Evolutionary conservation across 2,797 vertebrate species (phyloP).

Genomic region (Odontamblyopus rebecca): DNA sequence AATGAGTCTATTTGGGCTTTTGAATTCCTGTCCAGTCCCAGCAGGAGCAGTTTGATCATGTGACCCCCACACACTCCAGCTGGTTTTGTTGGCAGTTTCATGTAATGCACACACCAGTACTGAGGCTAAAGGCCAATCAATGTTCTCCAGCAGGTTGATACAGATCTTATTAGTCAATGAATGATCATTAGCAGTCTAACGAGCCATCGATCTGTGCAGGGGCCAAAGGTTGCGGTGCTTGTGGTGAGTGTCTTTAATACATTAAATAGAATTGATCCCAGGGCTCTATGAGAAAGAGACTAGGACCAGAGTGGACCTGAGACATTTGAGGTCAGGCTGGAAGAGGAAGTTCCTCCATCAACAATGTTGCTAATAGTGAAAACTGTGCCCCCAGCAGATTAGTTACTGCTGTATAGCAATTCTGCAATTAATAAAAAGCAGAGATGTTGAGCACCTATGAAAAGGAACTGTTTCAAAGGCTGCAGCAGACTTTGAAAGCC

Average conservation of each 20-base stretch:
- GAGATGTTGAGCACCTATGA: conserved; percentile 58
- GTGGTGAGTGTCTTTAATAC: conserved; percentile 74
- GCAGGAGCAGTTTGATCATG: conserved; percentile 72
- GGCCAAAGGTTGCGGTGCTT: conserved; percentile 71
- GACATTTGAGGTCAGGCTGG: conserved; percentile 56
- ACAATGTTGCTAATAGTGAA: conserved; percentile 50
- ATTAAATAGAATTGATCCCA: conserved; percentile 76
- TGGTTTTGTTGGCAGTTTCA: conserved; percentile 62
- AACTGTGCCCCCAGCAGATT: conserved; percentile 35
- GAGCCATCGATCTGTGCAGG: conserved; percentile 73
- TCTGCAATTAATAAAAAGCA: conserved; percentile 73
- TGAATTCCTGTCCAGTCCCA: conserved; percentile 66
- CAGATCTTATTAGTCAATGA: conserved; percentile 81
- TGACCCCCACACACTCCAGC: conserved; percentile 75
- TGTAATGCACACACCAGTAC: conserved; percentile 51
- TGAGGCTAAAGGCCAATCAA: conserved; percentile 75
- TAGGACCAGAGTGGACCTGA: conserved; percentile 54
- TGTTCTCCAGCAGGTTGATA: conserved; percentile 74
- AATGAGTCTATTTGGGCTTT: conserved; percentile 75
- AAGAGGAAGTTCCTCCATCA: conserved; percentile 41
- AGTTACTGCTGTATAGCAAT: conserved; percentile 45
- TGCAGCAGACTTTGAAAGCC: conserved; percentile 73
- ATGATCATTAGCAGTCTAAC: conserved; percentile 78
- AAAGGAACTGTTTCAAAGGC: conserved; percentile 70
- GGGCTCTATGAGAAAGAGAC: conserved; percentile 60